Base-by-base conservation (phyloP, 2,888 invertebrate species). In the Caenorhabditis sp. region DNA sequence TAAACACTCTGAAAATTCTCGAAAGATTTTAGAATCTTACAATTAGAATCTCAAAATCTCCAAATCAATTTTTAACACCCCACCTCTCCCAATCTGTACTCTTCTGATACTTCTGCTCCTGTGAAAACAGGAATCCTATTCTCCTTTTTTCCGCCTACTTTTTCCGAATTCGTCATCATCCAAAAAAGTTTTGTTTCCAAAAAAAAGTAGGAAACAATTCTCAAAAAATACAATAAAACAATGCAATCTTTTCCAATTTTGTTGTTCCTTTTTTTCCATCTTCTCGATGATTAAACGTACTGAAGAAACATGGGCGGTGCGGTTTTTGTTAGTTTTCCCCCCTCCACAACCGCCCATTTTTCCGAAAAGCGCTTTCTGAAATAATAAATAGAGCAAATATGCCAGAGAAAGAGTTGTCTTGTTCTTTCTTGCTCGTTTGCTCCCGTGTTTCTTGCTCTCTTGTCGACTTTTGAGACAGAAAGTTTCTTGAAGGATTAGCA, bases 311-410 rank as follows among this genome's bases (percentile, higher is more conserved):
- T 69, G 77, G 69, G 69, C 69, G 54, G 63, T 12, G 38, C 47
- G 22, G n/a, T 28, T 47, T 59, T 56, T 70, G 49, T 76, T 61
- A 66, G 59, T 56, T 38, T 31, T 58, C 28, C 22, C 56, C 49
- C 28, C 24, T 64, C 26, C 12, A 5, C 51, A 16, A 26, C 66
- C 51, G 28, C 49, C 44, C 61, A 61, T 41, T 38, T 24, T 61
- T 66, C 51, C 66, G 66, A 66, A 54, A 51, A 54, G 54, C 61
- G 47, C 49, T 77, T 77, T 70, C 68, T 70, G 70, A 77, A 77
- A 77, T 77, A 77, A 77, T 77, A 77, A 77, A 77, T 77, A 77
- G 77, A 77, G 63, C 69, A 69, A 77, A 77, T 70, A 77, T 28
- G 59, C 74, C 41, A 41, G 2, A 38, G 10, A 38, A 4, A 47